A percentile compares a stretch with the other conserved stretches of the same genome.
Evolutionary conservation across 64 coral and sea anemone species (phyloP).

Genomic region (Montipora sp.): DNA sequence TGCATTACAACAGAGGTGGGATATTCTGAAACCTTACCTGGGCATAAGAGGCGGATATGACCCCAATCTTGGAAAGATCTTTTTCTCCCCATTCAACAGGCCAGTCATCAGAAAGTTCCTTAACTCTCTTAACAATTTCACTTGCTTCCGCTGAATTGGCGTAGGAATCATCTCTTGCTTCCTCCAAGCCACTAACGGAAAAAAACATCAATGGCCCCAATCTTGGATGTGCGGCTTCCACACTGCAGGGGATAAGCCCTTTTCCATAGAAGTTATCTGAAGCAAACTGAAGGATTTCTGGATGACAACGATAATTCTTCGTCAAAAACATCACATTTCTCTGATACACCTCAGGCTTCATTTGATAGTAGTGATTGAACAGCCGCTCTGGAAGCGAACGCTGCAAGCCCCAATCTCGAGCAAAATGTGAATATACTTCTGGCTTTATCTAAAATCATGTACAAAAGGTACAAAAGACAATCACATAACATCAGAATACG

Average conservation of each 20-base stretch:
- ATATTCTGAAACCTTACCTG: constrained; percentile 14
- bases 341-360: neutral
- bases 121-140: constrained; percentile 45
- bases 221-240: constrained; percentile 32
- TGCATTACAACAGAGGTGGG: neutral
- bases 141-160: constrained; percentile 44
- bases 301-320: constrained; percentile 80
- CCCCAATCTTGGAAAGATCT: constrained; percentile 19
- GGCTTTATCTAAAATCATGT: constrained; percentile 51
- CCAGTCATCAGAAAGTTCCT: constrained; percentile 47
- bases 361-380: neutral
- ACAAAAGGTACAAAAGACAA: neutral
- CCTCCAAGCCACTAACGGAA: constrained; percentile 15
- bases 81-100: constrained; percentile 10
- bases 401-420: constrained; percentile 22
- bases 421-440: constrained; percentile 56
- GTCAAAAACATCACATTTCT: constrained; percentile 47
- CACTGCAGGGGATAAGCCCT: constrained; percentile 20
- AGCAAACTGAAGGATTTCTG: constrained; percentile 74
- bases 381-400: constrained; percentile 55
- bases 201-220: constrained; percentile 45
- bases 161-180: constrained; percentile 38
- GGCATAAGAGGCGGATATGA: neutral
- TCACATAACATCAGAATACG: no score
- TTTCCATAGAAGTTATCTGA: constrained; percentile 67